Conservation (phyloP, 2,888 invertebrate species). For the Timema cristinae region DNA sequence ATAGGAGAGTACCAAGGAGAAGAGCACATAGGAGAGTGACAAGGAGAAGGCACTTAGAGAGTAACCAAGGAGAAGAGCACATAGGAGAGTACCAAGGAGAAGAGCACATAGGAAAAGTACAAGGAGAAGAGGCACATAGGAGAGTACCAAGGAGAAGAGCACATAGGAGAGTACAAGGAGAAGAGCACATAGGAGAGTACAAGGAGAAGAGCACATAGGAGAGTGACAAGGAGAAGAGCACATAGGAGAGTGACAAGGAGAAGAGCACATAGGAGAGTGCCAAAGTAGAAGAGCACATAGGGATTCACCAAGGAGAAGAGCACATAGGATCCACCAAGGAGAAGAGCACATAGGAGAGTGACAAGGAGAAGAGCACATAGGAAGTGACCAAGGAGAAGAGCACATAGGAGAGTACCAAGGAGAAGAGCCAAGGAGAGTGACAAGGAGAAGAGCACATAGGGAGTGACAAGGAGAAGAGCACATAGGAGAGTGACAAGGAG, state of each 20-base stretch:
- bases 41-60: too few relatives aligned
- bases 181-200: neutral
- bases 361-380: neutral
- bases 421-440: neutral
- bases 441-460: too few relatives aligned
- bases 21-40: too few relatives aligned
- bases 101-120: too few relatives aligned
- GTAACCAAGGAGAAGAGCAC: too few relatives aligned
- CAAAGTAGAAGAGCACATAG: constrained; percentile 15
- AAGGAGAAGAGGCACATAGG: too few relatives aligned
- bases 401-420: constrained; percentile 6
- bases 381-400: neutral
- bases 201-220: neutral
- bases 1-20: too few relatives aligned
- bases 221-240: neutral
- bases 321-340: neutral
- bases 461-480: neutral
- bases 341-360: neutral
- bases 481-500: neutral
- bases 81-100: too few relatives aligned
- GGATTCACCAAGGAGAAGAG: too few relatives aligned
- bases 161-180: neutral
- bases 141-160: neutral
- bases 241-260: neutral
- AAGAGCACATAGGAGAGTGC: neutral